A percentile compares a stretch with the other conserved stretches of the same genome.
Evolutionary conservation across 2,797 vertebrate genomes (phyloP).

Genomic region (Artibeus jamaicensis): DNA sequence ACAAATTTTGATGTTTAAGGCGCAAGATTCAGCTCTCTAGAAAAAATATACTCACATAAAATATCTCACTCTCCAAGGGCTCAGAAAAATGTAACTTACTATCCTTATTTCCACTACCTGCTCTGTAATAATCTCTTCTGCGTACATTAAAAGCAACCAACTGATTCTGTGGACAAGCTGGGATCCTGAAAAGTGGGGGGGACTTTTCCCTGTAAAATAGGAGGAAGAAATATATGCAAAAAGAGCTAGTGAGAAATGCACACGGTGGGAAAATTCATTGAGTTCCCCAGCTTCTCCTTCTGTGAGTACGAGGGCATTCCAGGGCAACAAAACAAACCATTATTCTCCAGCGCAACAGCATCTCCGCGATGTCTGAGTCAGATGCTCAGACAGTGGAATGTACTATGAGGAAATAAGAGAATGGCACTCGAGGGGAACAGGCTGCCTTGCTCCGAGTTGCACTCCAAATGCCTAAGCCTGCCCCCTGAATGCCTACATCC

Average conservation of each 20-base stretch:
- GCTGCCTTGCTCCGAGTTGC: not conserved
- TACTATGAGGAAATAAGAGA: not conserved
- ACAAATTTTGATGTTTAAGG: not conserved
- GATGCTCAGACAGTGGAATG: slow-evolving; percentile 2
- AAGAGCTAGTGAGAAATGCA: not conserved
- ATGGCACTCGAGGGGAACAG: not conserved
- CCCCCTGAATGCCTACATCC: not conserved
- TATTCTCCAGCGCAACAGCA: not conserved
- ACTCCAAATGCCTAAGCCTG: not conserved
- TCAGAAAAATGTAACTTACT: not conserved
- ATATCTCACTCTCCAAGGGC: not conserved
- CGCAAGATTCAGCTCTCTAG: not conserved
- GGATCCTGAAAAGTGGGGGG: not conserved
- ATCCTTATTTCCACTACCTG: not conserved
- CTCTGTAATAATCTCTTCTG: not conserved
- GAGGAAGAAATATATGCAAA: not conserved
- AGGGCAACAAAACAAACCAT: slow-evolving; percentile 49
- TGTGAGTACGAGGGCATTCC: slow-evolving; percentile 33
- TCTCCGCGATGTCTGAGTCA: slow-evolving; percentile 31
- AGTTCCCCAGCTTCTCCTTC: slow-evolving; percentile 21
- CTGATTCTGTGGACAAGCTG: not conserved
- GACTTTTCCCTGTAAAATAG: not conserved
- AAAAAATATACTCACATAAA: not conserved
- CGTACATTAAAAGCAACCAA: not conserved
- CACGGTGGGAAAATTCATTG: not conserved